A percentile compares a stretch with the other conserved stretches of the same genome.
Conservation (phyloP, 1,140 invertebrate genomes). For the Meloidogyne chitwoodi region DNA sequence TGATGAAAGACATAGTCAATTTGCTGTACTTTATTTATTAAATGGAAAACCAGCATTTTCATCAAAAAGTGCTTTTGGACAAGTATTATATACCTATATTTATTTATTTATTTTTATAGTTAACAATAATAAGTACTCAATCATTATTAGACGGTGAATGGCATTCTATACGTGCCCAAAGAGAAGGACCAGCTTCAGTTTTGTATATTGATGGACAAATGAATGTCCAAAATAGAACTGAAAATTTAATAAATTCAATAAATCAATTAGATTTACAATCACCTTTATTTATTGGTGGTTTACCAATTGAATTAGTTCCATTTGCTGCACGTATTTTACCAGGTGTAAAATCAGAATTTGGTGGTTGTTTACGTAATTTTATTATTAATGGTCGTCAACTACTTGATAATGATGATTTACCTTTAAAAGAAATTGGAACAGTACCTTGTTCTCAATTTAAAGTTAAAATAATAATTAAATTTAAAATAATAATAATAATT, state of each 20-base stretch:
- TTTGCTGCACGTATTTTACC: slow-evolving; percentile 25
- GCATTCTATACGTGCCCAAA: slow-evolving; percentile 70
- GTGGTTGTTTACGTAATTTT: slow-evolving; percentile 80
- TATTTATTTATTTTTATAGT: slow-evolving; percentile 28
- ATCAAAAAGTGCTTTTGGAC: slow-evolving; percentile 72
- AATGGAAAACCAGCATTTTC: slow-evolving; percentile 72
- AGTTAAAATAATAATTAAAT: background rate
- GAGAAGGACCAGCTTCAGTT: slow-evolving; percentile 57
- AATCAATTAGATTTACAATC: slow-evolving; percentile 19
- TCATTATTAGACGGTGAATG: slow-evolving; percentile 77
- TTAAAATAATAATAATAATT: background rate
- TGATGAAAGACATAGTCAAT: slow-evolving; percentile 70
- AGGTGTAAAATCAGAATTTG: slow-evolving; percentile 70
- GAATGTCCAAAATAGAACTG: slow-evolving; percentile 44
- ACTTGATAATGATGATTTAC: slow-evolving; percentile 64
- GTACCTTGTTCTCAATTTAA: slow-evolving; percentile 73
- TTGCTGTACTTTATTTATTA: slow-evolving; percentile 75
- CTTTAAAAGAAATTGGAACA: slow-evolving; percentile 65
- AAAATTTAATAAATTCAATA: slow-evolving; percentile 31
- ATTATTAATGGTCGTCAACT: slow-evolving; percentile 69
- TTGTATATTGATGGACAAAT: slow-evolving; percentile 66
- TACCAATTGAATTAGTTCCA: slow-evolving; percentile 34
- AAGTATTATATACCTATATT: slow-evolving; percentile 38
- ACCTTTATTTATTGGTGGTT: slow-evolving; percentile 44
- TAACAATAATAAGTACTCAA: slow-evolving; percentile 39